Conservation (phyloP, 2,797 vertebrate species). For the Alca torda region DNA sequence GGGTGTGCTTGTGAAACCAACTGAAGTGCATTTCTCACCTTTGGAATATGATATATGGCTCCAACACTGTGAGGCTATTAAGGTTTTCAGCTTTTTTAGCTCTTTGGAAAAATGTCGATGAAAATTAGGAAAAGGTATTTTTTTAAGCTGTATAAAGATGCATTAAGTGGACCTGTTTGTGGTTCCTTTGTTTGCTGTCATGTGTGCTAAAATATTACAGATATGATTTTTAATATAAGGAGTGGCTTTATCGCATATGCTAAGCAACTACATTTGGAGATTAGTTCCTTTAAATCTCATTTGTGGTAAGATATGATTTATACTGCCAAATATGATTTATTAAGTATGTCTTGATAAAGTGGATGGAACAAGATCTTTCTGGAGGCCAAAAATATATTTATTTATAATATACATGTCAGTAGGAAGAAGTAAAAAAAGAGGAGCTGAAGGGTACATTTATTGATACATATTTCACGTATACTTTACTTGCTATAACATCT, state of each 20-base stretch:
- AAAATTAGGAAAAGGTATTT: not conserved
- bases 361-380: conserved; percentile 24
- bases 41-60: not conserved
- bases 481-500: not conserved
- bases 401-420: conserved; percentile 8
- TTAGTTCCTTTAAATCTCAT: conserved; percentile 17
- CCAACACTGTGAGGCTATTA: not conserved
- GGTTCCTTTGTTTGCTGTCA: not conserved
- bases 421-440: not conserved
- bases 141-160: not conserved
- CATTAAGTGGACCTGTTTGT: not conserved
- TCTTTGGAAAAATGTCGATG: not conserved
- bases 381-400: not conserved
- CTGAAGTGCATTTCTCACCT: not conserved
- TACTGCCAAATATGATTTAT: conserved; percentile 44
- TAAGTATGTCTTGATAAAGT: conserved; percentile 5
- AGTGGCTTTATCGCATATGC: not conserved
- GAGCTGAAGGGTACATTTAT: conserved; percentile 8
- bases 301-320: conserved; percentile 13
- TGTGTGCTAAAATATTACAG: not conserved
- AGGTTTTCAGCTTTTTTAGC: not conserved
- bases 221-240: not conserved
- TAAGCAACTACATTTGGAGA: not conserved
- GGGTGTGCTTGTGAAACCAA: not conserved
- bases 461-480: conserved; percentile 15